Evolutionary conservation across 2,113 vertebrate species (phyloP).

Genomic region (Microcebus griseorufus): DNA sequence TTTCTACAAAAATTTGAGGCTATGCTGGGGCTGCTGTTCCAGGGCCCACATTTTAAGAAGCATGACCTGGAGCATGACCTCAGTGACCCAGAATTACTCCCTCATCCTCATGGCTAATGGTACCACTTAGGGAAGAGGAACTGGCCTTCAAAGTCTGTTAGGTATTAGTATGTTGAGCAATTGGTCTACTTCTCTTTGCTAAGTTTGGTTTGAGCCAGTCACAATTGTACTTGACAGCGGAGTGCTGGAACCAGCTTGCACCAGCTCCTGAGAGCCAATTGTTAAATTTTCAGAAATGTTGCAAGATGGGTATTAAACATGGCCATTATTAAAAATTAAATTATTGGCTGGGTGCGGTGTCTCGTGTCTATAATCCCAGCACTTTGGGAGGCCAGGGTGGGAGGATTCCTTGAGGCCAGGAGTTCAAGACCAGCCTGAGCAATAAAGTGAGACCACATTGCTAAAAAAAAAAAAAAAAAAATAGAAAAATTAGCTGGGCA

Average conservation of each 20-base stretch:
- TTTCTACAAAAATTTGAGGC: not conserved
- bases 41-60: not conserved
- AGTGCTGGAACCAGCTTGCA: not conserved
- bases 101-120: not conserved
- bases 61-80: not conserved
- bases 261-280: not conserved
- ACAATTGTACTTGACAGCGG: not conserved
- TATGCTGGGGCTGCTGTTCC: not conserved
- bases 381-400: too few relatives aligned
- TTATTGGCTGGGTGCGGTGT: not conserved
- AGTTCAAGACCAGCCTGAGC: too few relatives aligned
- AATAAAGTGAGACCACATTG: too few relatives aligned
- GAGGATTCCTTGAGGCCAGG: too few relatives aligned
- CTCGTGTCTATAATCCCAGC: too few relatives aligned
- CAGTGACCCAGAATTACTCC: not conserved
- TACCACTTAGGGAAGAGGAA: not conserved
- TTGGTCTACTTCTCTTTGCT: not conserved
- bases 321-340: conserved; percentile 32
- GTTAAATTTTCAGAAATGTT: conserved; percentile 32
- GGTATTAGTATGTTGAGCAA: not conserved
- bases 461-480: too few relatives aligned
- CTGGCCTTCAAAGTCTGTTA: not conserved
- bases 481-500: too few relatives aligned
- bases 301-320: not conserved
- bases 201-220: not conserved